Percentiles rank a stretch among this genome's conserved stretches.
Evolutionary conservation across 2,113 vertebrate species (phyloP).

Genomic region (Hystrix brachyura): DNA sequence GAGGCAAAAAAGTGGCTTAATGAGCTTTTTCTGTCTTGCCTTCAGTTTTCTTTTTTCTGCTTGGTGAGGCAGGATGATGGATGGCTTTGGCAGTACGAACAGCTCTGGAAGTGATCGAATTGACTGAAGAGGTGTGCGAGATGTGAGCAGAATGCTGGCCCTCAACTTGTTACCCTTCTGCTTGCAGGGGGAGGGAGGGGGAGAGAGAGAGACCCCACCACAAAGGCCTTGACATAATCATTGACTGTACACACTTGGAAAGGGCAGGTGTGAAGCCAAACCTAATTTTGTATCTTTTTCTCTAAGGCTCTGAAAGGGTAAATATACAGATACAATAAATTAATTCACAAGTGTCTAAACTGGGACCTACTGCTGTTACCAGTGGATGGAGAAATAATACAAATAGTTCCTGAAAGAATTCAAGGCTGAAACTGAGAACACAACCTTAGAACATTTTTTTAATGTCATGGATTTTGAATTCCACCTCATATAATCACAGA

Average conservation of each 20-base stretch:
- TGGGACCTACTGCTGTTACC: slow-evolving; percentile 48
- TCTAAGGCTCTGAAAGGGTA: neutral
- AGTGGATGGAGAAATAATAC: neutral
- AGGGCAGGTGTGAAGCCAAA: slow-evolving; percentile 3
- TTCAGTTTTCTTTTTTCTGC: slow-evolving; percentile 58
- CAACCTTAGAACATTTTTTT: slow-evolving; percentile 48
- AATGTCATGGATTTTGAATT: slow-evolving; percentile 33
- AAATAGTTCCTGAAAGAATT: slow-evolving; percentile 24
- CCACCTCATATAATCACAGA: neutral
- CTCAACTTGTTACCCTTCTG: slow-evolving; percentile 4
- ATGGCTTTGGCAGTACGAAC: slow-evolving; percentile 56
- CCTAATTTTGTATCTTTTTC: slow-evolving; percentile 59
- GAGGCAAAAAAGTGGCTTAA: slow-evolving; percentile 36
- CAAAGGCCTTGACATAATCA: neutral
- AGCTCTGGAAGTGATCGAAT: slow-evolving; percentile 42
- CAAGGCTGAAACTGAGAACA: slow-evolving; percentile 38
- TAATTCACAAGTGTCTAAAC: slow-evolving; percentile 42
- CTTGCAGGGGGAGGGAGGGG: neutral
- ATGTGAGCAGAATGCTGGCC: slow-evolving; percentile 64
- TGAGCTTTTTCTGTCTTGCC: slow-evolving; percentile 69
- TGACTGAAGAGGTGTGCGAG: slow-evolving; percentile 62
- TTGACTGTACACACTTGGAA: neutral
- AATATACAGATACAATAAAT: slow-evolving; percentile 41
- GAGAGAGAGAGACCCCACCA: neutral
- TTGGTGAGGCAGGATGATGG: slow-evolving; percentile 49